Percentiles rank a stretch among this genome's conserved stretches.
Evolutionary conservation across 2,113 vertebrate genomes (phyloP).

Genomic region (Chrysochloris asiatica): DNA sequence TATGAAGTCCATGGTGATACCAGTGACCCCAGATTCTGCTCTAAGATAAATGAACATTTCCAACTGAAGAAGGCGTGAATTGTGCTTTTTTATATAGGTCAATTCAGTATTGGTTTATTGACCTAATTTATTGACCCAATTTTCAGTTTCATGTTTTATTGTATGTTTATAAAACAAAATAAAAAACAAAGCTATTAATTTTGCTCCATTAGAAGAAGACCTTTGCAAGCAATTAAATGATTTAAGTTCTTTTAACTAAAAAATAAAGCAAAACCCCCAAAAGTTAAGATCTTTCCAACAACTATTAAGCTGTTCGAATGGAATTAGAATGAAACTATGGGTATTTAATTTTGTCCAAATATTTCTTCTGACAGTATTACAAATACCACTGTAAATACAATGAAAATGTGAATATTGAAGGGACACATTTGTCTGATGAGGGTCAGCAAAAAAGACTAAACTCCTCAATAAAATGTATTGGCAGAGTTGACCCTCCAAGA

Average conservation of each 20-base stretch:
- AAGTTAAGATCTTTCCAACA: neutral
- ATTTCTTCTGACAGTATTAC: neutral
- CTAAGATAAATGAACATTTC: neutral
- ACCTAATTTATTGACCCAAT: conserved; percentile 3
- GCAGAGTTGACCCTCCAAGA: neutral
- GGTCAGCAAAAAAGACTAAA: no score
- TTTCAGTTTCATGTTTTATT: neutral
- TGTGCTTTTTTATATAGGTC: neutral
- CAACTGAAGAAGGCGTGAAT: neutral
- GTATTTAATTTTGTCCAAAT: neutral
- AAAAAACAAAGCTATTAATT: neutral
- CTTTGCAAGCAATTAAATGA: neutral
- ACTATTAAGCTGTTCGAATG: neutral
- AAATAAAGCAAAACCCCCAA: neutral
- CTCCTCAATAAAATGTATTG: neutral
- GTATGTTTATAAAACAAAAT: neutral
- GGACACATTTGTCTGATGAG: neutral
- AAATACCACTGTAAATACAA: neutral
- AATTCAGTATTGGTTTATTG: neutral
- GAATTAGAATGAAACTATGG: conserved; percentile 1
- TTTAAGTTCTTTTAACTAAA: conserved; percentile 38
- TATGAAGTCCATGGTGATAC: neutral
- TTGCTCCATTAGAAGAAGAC: neutral
- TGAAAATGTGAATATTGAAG: neutral
- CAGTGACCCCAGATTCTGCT: neutral